These are phyloP conservation scores for Luffia ferchaultella DNA, from an alignment of 2,888 invertebrate genomes.

Conservation along the genomic window DNA sequence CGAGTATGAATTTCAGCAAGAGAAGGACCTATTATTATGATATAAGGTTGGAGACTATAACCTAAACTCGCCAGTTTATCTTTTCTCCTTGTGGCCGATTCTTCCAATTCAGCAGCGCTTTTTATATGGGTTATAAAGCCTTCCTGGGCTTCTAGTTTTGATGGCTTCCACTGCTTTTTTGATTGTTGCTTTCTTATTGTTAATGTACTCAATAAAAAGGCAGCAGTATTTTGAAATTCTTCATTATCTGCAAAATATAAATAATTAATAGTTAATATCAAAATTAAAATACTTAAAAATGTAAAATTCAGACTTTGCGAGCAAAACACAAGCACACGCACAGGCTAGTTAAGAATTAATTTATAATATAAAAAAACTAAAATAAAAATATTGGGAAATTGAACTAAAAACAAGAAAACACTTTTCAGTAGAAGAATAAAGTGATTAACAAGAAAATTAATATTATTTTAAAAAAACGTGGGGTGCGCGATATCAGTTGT, in stretches of 20 bases:
- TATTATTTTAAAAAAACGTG: no score
- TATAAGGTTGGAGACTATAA: constrained; percentile 1
- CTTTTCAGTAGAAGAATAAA: no score
- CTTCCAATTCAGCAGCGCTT: background rate
- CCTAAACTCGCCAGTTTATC: background rate
- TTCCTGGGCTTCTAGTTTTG: background rate
- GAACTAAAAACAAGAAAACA: no score
- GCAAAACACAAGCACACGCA: background rate
- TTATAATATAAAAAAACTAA: background rate
- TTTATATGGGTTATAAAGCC: background rate
- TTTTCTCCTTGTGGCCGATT: background rate
- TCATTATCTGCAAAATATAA: background rate
- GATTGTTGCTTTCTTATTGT: background rate
- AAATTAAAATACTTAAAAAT: background rate
- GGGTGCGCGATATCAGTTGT: no score
- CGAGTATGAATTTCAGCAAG: background rate
- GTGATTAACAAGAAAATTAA: no score
- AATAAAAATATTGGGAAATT: background rate
- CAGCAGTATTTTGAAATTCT: background rate
- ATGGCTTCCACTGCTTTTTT: background rate
- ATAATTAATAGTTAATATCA: background rate
- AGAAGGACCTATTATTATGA: constrained; percentile 1
- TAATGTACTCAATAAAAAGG: background rate
- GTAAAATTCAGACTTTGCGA: background rate
- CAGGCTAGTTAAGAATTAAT: background rate